A percentile compares a stretch with the other conserved stretches of the same genome.
These are phyloP conservation scores for Semnornis frantzii DNA, from an alignment of 2,113 vertebrate genomes.

Conservation along the genomic window DNA sequence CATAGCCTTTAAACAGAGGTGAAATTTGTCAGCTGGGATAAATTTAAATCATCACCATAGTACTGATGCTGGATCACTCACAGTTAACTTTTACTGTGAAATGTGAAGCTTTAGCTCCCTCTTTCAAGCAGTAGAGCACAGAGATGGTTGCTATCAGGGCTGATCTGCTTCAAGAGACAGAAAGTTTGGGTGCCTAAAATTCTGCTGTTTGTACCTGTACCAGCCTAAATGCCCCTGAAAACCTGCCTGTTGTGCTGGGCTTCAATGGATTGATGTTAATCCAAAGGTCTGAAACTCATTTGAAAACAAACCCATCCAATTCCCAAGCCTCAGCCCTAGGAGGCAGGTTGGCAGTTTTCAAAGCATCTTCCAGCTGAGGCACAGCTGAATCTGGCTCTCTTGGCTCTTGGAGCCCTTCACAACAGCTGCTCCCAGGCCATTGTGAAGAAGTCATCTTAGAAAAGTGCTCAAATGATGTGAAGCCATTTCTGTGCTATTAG, in stretches of 20 bases:
- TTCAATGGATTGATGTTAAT: background rate
- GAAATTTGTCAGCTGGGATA: background rate
- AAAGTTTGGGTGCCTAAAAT: background rate
- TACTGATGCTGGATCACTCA: background rate
- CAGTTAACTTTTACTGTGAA: background rate
- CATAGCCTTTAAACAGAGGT: background rate
- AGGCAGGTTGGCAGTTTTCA: background rate
- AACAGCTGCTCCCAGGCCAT: background rate
- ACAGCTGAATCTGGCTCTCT: background rate
- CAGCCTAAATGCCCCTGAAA: background rate
- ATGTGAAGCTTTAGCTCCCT: background rate
- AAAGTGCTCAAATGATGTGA: background rate
- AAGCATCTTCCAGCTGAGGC: slow-evolving; percentile 1
- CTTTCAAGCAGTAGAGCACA: background rate
- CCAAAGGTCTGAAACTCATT: background rate
- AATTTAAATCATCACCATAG: background rate
- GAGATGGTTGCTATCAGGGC: background rate
- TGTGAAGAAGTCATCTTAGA: background rate
- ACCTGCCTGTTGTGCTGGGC: background rate
- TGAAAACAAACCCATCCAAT: background rate
- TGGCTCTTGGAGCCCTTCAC: background rate
- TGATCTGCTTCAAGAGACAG: background rate
- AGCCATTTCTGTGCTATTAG: background rate
- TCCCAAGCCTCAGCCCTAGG: background rate
- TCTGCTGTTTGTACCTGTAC: background rate